Base-by-base conservation (phyloP, 2,113 vertebrate species). In the Burhinus oedicnemus region DNA sequence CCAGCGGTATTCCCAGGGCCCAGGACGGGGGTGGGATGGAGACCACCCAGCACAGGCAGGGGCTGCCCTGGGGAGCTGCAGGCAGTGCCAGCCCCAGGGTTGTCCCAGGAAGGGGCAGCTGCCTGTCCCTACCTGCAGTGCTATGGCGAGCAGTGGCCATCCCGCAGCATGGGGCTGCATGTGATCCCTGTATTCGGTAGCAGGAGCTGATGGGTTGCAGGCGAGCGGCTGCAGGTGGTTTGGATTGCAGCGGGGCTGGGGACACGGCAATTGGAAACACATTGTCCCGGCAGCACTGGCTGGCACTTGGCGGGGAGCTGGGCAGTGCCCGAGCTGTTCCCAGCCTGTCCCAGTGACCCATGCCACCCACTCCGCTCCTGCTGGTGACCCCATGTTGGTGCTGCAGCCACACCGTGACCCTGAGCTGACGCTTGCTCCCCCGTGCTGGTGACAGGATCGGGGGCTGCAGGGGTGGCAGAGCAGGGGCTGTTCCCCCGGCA, bases 131-230 rank as follows among this genome's bases (percentile, higher is more conserved):
- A 47, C 23, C 38, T 7, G 4, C 25, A 8, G 55, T 19, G 64
- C 27, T 7, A 6, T 4, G 22, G 54, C 30, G 6, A 72, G 78
- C 54, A 15, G 27, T 27, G 47, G 27, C 65, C 30, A 12, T 5
- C 29, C 49, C 52, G 5, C 15, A 18, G 42, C 9, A 2, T 5
- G 36, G 74, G 66, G 65, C 8, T 5, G 18, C 23, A 19, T 34
- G 90, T 38, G 61, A 93, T 34, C 74, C 42, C 22, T 93, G 87
- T 90, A 74, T 85, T 83, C 82, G 6, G 96, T 96, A 97, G 96
- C 97, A n/a, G 49, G 81, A 5, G 69, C 83, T 97, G 97, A 94
- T 93, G 89, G 95, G 83, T 96, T 97, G 96, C 97, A 97, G 97
- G 96, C 61, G 81, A 96, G 88, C 25, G 21, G 78, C 49, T 7